Evolutionary conservation across 2,888 invertebrate genomes (phyloP).

Genomic region (Aricia artaxerxes): DNA sequence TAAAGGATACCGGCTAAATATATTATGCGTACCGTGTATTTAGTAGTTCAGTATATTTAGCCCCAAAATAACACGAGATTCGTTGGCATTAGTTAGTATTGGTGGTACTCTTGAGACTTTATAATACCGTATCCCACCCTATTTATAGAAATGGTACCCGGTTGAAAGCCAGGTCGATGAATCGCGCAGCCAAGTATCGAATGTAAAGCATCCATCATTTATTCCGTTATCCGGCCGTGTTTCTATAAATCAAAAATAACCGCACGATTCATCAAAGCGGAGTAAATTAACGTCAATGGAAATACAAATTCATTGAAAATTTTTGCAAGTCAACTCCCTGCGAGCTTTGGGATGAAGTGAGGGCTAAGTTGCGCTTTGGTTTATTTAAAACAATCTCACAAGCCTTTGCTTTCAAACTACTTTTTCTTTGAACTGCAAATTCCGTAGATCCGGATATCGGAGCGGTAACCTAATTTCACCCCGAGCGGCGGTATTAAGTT

Average conservation of each 20-base stretch:
- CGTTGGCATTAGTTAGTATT: neutral
- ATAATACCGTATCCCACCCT: neutral
- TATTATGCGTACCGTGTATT: neutral
- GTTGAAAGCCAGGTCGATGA: neutral
- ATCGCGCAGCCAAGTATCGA: neutral
- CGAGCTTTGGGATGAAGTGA: slow-evolving; percentile 30
- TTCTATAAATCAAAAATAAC: slow-evolving; percentile 22
- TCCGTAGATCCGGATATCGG: slow-evolving; percentile 31
- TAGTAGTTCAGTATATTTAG: neutral
- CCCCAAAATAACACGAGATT: neutral
- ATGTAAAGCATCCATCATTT: neutral
- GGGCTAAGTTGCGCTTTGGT: slow-evolving; percentile 28
- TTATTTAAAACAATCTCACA: slow-evolving; percentile 35
- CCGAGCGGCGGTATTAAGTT: slow-evolving; percentile 7
- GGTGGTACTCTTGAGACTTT: neutral
- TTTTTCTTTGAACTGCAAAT: slow-evolving; percentile 35
- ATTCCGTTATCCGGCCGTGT: slow-evolving; percentile 2
- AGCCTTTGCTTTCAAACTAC: slow-evolving; percentile 37
- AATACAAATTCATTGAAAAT: slow-evolving; percentile 19
- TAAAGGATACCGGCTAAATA: neutral
- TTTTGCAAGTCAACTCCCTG: slow-evolving; percentile 28
- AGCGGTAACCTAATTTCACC: slow-evolving; percentile 29
- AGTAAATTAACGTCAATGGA: slow-evolving; percentile 18
- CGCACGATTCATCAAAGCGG: slow-evolving; percentile 14
- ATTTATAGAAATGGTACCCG: neutral